Evolutionary conservation across 2,888 invertebrate genomes (phyloP).

Genomic region (Trissoscelio sp.): DNA sequence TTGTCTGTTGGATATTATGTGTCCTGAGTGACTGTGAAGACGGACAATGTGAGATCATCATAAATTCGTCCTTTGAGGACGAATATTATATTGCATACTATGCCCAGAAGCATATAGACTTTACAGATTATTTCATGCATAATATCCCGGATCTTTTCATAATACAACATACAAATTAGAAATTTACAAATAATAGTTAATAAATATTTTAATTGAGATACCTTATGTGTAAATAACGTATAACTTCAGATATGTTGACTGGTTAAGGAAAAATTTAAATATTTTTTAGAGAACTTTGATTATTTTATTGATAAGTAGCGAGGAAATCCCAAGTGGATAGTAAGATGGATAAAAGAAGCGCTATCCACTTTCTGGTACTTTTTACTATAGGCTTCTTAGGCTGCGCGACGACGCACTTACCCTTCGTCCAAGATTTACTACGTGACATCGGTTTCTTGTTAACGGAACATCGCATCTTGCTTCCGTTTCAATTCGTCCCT

Average conservation of each 20-base stretch:
- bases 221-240: too few species aligned
- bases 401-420: constrained; percentile 50
- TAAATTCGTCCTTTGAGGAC: constrained; percentile 35
- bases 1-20: constrained; percentile 45
- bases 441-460: constrained; percentile 80
- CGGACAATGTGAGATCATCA: constrained; percentile 42
- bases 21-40: constrained; percentile 21
- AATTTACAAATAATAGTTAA: too few species aligned
- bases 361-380: constrained; percentile 54
- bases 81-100: constrained; percentile 34
- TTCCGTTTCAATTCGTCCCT: constrained; percentile 70
- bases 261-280: too few species aligned
- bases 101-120: constrained; percentile 1
- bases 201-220: too few species aligned
- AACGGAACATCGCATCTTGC: constrained; percentile 74
- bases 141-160: too few species aligned
- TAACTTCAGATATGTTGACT: too few species aligned
- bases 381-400: constrained; percentile 48
- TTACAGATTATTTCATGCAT: not conserved
- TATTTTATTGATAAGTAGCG: constrained; percentile 24
- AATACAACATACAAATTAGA: too few species aligned
- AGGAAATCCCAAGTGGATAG: constrained; percentile 60
- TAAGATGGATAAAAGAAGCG: constrained; percentile 51
- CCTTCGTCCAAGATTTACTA: constrained; percentile 72
- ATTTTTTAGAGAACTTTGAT: not conserved